Percentiles rank a stretch among this genome's conserved stretches.
Evolutionary conservation across 2,113 vertebrate species (phyloP).

Genomic region (Thamnaconus septentrionalis): DNA sequence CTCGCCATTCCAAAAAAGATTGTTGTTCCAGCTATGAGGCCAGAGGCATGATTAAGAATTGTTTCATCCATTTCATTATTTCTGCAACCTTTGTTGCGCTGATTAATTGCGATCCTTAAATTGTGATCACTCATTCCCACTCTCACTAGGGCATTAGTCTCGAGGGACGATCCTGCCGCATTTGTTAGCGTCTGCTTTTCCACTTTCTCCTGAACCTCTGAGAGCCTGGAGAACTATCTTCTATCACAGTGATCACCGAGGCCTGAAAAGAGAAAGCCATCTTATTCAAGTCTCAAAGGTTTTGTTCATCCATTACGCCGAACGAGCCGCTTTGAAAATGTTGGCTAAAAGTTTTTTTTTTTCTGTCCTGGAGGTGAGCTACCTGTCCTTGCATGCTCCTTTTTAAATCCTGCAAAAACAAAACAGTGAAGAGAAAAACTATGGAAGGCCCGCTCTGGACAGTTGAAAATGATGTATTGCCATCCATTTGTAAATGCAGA

Average conservation of each 20-base stretch:
- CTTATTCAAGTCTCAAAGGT: conserved; percentile 54
- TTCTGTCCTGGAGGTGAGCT: conserved; percentile 1
- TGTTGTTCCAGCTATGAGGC: background rate
- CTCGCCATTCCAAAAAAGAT: conserved; percentile 2
- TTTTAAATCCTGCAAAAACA: conserved; percentile 12
- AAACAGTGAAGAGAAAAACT: background rate
- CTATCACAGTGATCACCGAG: conserved; percentile 47
- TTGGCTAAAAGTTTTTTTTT: conserved; percentile 35
- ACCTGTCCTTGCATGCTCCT: conserved; percentile 12
- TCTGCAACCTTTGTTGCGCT: conserved; percentile 54
- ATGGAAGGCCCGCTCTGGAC: background rate
- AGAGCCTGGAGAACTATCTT: conserved; percentile 17
- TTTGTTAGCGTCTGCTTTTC: conserved; percentile 46
- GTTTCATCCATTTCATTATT: conserved; percentile 56
- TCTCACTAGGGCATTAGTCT: conserved; percentile 50
- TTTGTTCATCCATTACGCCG: conserved; percentile 53
- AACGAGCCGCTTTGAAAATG: conserved; percentile 42
- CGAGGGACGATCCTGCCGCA: conserved; percentile 28
- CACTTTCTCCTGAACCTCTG: conserved; percentile 33
- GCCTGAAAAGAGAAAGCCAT: conserved; percentile 41
- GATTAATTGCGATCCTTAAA: conserved; percentile 60
- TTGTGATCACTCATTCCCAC: conserved; percentile 54
- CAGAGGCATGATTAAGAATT: conserved; percentile 52
- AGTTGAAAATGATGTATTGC: too few relatives aligned
- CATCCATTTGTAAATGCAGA: too few relatives aligned